Evolutionary conservation across 2,797 vertebrate species (phyloP), one percentile per base, ranked within the genome.

Genomic region (Pangasius macronema): DNA sequence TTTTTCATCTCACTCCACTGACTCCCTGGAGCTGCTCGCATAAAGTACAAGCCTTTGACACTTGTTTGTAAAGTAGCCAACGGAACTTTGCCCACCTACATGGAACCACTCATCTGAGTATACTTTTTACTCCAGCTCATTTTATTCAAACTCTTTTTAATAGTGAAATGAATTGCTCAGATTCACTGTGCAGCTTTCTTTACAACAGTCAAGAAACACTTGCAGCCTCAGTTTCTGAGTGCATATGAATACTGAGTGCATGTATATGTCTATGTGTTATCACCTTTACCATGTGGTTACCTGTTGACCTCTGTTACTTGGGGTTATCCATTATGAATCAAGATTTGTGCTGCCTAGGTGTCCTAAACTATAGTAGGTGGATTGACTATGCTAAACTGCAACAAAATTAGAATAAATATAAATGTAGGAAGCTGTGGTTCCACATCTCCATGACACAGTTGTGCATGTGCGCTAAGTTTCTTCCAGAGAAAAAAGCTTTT

Each of bases 21-120:
- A 46, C 81, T 63, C 55, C 86, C 86, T 65, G 86, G 55, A 73
- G 80, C 68, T 87, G 67, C 80, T 76, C 70, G n/a, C 81, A 87
- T 87, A 42, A 83, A 83, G 70, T 84, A 55, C 8, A 67, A 65
- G 46, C 36, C 49, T 68, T 81, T 82, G 85, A 46, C 39, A 59
- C 81, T 65, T 39, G 51, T 55, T 73, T 87, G 82, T 77, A 77
- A 81, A 84, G 75, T 77, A 87, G 42, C 86, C 59, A 72, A 63
- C 16, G 22, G 39, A 61, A 63, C 84, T 46, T 46, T 75, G 53
- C 83, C 83, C 70, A 75, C 72, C 72, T 63, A 76, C 70, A 75
- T 85, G 36, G 68, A 57, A 6, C 18, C 57, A 63, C 9, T 76
- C 11, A 20, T 49, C 70, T 46, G 55, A 63, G 57, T 55, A 5